These are phyloP conservation scores for Hemicrepidius hirtus DNA, from an alignment of 2,888 invertebrate genomes.

Conservation along the genomic window DNA sequence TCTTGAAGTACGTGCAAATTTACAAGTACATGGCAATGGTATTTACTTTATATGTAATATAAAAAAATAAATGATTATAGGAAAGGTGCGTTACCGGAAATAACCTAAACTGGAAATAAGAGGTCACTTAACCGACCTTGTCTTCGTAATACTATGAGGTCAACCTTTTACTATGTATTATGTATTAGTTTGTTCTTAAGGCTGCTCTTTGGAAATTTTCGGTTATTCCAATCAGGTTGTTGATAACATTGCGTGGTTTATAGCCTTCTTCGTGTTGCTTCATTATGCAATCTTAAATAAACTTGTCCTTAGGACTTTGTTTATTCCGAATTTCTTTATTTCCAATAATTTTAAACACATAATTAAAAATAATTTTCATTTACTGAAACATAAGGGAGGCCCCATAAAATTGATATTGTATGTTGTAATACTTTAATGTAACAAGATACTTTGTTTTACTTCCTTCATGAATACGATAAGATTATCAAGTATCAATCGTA, in stretches of 20 bases:
- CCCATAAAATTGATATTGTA: conserved; percentile 22
- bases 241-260: conserved; percentile 28
- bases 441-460: conserved; percentile 32
- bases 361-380: neutral
- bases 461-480: conserved; percentile 48
- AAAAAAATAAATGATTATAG: conserved; percentile 31
- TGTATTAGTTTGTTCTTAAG: conserved; percentile 38
- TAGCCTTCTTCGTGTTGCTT: conserved; percentile 27
- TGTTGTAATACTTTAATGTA: conserved; percentile 34
- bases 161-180: conserved; percentile 52
- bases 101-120: conserved; percentile 53
- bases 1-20: conserved; percentile 14
- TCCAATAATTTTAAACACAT: neutral
- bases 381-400: conserved; percentile 30
- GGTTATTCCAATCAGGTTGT: conserved; percentile 31
- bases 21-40: conserved; percentile 36
- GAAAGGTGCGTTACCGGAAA: conserved; percentile 53
- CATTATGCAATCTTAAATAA: conserved; percentile 26
- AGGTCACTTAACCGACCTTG: conserved; percentile 58
- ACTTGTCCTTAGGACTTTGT: conserved; percentile 21
- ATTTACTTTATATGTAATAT: conserved; percentile 23
- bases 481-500: conserved; percentile 27
- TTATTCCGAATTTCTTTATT: neutral
- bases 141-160: conserved; percentile 55
- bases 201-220: conserved; percentile 33